A percentile compares a stretch with the other conserved stretches of the same genome.
phyloP scores from a whole-genome alignment of 1,140 invertebrate genomes.

The Idris sp. region DNA sequence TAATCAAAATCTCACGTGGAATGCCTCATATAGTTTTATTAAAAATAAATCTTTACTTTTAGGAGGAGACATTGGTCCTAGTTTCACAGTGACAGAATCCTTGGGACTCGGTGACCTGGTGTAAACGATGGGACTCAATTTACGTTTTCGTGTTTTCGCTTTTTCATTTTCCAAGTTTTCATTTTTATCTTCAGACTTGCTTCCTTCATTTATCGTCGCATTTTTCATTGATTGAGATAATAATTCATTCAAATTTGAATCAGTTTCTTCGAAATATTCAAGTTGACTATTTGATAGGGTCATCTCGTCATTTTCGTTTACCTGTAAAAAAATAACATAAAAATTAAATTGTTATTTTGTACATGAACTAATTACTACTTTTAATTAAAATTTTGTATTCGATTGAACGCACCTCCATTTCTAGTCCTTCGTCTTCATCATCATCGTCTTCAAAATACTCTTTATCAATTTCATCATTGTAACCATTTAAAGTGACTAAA shows the following conservation, averaged over 20 bases:
- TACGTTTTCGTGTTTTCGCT: conserved; percentile 60
- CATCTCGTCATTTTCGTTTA: conserved; percentile 73
- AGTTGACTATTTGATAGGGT: conserved; percentile 62
- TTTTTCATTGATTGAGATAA: conserved; percentile 57
- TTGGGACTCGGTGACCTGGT: conserved; percentile 68
- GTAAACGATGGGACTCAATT: conserved; percentile 76
- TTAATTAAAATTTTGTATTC: not conserved
- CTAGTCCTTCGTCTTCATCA: conserved; percentile 72
- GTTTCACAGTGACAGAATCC: conserved; percentile 39
- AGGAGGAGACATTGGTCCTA: conserved; percentile 10
- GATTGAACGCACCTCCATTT: conserved; percentile 70
- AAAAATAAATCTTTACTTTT: conserved; percentile 40
- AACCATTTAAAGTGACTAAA: conserved; percentile 76
- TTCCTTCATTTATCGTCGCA: conserved; percentile 12
- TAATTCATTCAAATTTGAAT: conserved; percentile 59
- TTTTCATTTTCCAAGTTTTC: too few species aligned
- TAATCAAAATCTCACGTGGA: too few species aligned
- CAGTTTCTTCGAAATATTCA: conserved; percentile 65
- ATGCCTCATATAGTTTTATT: too few species aligned
- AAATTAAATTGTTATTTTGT: conserved; percentile 1
- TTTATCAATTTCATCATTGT: conserved; percentile 71
- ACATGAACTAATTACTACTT: conserved; percentile 1
- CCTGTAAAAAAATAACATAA: conserved; percentile 52
- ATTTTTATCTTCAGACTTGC: too few species aligned
- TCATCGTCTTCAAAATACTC: conserved; percentile 68